Evolutionary conservation across 2,797 vertebrate genomes (phyloP).

Genomic region (Neosalanx taihuensis): DNA sequence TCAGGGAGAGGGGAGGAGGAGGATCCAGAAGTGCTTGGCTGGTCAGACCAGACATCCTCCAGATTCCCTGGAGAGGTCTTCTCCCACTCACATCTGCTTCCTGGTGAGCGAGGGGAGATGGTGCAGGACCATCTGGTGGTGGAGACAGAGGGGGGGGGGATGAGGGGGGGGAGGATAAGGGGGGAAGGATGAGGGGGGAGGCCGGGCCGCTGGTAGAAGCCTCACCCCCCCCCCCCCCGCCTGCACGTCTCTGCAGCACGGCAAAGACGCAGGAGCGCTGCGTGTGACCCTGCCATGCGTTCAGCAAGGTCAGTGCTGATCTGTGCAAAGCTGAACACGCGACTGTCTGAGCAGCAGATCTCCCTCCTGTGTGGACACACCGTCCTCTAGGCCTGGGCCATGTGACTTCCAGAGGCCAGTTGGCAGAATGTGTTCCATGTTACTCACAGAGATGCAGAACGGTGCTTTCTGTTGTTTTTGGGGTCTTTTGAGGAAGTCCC

Average conservation of each 20-base stretch:
- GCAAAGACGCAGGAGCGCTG: constrained; percentile 68
- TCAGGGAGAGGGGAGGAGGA: not conserved
- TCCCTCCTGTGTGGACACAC: not conserved
- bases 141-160: constrained; percentile 29
- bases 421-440: not conserved
- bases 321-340: constrained; percentile 56
- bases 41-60: constrained; percentile 56
- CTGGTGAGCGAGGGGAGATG: constrained; percentile 60
- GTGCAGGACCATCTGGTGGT: constrained; percentile 71
- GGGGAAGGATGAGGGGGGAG: too few relatives aligned
- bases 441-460: not conserved
- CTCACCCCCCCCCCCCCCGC: constrained; percentile 43
- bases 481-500: not conserved
- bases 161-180: constrained; percentile 10
- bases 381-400: constrained; percentile 4
- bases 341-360: constrained; percentile 37
- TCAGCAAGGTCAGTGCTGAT: constrained; percentile 69
- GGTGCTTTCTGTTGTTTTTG: not conserved
- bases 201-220: too few relatives aligned
- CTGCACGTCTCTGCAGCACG: constrained; percentile 64
- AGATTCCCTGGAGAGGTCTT: constrained; percentile 60
- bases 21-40: constrained; percentile 48
- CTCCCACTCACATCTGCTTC: constrained; percentile 73
- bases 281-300: constrained; percentile 62
- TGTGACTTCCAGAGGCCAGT: not conserved